A percentile compares a stretch with the other conserved stretches of the same genome.
phyloP scores from a whole-genome alignment of 2,113 vertebrate genomes.

The Leucoraja erinaceus region DNA sequence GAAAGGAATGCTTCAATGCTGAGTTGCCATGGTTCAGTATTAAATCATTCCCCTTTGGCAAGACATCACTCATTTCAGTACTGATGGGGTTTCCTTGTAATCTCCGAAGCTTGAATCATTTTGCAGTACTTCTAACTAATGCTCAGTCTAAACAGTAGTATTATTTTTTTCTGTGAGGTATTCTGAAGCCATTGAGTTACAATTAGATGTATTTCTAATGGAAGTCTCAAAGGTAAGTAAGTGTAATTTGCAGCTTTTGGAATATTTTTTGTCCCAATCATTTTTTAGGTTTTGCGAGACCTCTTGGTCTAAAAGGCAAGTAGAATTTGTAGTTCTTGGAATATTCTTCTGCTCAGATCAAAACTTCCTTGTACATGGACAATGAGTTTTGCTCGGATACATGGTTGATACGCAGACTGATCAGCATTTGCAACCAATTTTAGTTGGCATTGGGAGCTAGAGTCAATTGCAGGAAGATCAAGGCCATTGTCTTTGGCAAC shows the following conservation, averaged over 20 bases:
- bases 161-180: background rate
- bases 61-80: background rate
- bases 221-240: background rate
- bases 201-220: background rate
- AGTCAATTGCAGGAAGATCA: no score
- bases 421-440: no score
- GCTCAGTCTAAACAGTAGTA: background rate
- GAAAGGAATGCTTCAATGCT: background rate
- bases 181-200: background rate
- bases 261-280: background rate
- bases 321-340: no score
- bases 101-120: background rate
- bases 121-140: background rate
- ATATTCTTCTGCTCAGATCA: no score
- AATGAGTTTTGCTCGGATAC: no score
- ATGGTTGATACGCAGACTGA: no score
- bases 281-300: background rate
- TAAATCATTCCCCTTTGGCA: background rate
- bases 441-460: no score
- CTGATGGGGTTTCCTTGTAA: background rate
- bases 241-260: background rate
- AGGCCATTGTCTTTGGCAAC: no score
- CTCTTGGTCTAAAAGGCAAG: background rate
- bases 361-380: no score
- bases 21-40: background rate